Evolutionary conservation across 2,113 vertebrate species (phyloP), one percentile per base, ranked within the genome.

Genomic region (Cathartes aura): DNA sequence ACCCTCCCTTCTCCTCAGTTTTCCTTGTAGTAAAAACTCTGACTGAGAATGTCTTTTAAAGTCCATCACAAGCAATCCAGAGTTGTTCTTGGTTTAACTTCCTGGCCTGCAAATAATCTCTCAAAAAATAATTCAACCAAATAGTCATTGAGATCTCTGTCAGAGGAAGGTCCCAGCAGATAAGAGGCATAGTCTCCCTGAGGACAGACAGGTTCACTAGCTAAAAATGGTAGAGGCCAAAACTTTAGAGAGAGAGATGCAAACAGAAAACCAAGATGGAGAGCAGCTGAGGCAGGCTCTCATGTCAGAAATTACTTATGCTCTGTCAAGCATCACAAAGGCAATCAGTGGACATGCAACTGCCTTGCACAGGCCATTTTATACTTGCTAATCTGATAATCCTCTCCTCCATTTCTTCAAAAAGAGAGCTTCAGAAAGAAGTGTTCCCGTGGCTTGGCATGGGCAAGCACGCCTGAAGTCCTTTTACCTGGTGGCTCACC

Each of bases 361-460:
- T 56, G 40, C 18, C 23, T 70, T 64, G 15, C 40, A 79, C 5
- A 27, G 55, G 45, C 19, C n/a, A 38, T 34, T 74, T 88, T 30
- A 67, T 6, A 38, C 9, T 62, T 74, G 38, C 12, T 63, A 32
- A 63, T 40, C 55, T 68, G 32, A 58, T 13, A 58, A 52, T 24
- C 15, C 18, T 56, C 43, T 66, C 40, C 26, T 47, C 40, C 6
- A 1, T 56, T 58, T 73, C 36, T 84, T 83, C 48, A 32, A 38
- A 47, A 68, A 23, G 8, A 30, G 13, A 56, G 20, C 36, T 66
- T 71, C 23, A 74, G 60, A 62, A 74, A 40, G 5, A 74, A 45
- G 19, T 0, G 6, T n/a, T 34, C 23, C 18, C 1, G 0, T 27
- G 15, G 21, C 36, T 63, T n/a, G 4, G 38, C 34, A 23, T 4